A percentile compares a stretch with the other conserved stretches of the same genome.
phyloP scores from a whole-genome alignment of 2,113 vertebrate genomes.

The Seriola aureovittata region DNA sequence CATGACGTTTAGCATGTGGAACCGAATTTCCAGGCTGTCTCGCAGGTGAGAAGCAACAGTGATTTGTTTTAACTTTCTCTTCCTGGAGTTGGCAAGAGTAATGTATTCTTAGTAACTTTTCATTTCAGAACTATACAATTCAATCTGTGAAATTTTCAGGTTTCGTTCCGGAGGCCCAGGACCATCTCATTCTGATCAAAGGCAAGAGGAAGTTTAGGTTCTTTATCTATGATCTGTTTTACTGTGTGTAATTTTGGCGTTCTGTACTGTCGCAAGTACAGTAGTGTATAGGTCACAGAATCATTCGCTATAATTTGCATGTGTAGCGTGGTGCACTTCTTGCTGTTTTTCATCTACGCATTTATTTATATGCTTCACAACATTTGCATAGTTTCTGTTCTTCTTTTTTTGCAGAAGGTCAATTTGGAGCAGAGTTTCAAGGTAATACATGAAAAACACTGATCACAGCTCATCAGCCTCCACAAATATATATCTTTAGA shows the following conservation, averaged over 20 bases:
- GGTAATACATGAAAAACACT: slow-evolving; percentile 13
- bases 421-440: slow-evolving; percentile 39
- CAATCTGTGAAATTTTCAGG: slow-evolving; percentile 37
- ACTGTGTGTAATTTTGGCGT: background rate
- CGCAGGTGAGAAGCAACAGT: slow-evolving; percentile 65
- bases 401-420: slow-evolving; percentile 14
- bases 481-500: background rate
- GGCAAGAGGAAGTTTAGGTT: slow-evolving; percentile 39
- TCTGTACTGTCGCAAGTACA: background rate
- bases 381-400: slow-evolving; percentile 61
- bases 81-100: background rate
- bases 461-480: background rate
- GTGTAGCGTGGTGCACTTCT: background rate
- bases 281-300: background rate
- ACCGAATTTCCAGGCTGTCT: slow-evolving; percentile 76
- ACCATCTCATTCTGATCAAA: slow-evolving; percentile 51
- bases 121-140: background rate
- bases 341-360: background rate
- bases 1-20: slow-evolving; percentile 68
- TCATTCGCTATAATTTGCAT: slow-evolving; percentile 21
- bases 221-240: background rate
- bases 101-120: background rate
- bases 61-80: background rate
- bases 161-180: slow-evolving; percentile 20
- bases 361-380: slow-evolving; percentile 15